These are phyloP conservation scores for Cheilosia pagana DNA, from an alignment of 2,888 invertebrate genomes.

Conservation along the genomic window DNA sequence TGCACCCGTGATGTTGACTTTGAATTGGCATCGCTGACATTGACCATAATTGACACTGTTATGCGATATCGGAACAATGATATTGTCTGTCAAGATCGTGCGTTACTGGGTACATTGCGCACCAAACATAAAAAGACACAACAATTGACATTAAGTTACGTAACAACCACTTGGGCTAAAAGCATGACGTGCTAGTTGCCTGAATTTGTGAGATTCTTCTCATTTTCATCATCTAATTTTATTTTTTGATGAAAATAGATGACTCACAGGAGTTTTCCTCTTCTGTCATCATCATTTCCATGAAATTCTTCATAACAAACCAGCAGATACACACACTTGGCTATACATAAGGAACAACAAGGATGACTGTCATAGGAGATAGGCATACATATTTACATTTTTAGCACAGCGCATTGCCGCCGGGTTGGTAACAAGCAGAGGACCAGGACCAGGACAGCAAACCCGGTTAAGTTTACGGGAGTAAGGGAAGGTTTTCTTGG, in stretches of 20 bases:
- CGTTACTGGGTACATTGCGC: not conserved
- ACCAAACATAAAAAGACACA: no score
- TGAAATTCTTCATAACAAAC: not conserved
- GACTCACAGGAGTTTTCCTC: constrained; percentile 36
- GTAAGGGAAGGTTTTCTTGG: not conserved
- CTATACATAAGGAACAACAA: constrained; percentile 7
- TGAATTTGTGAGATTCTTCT: not conserved
- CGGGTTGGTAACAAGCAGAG: constrained; percentile 30
- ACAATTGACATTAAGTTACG: not conserved
- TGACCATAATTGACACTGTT: constrained; percentile 58
- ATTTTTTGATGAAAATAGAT: constrained; percentile 24
- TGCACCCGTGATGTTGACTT: constrained; percentile 47
- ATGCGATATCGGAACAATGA: constrained; percentile 38
- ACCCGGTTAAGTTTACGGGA: constrained; percentile 26
- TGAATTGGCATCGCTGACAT: constrained; percentile 56
- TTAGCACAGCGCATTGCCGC: constrained; percentile 39
- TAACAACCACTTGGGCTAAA: not conserved
- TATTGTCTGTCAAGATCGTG: constrained; percentile 1
- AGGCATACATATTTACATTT: constrained; percentile 61
- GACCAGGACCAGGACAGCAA: constrained; percentile 23
- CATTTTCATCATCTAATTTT: constrained; percentile 29
- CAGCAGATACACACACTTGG: not conserved
- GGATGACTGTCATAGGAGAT: constrained; percentile 44
- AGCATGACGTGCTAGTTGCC: not conserved
- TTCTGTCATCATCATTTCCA: constrained; percentile 17